Evolutionary conservation across 2,888 invertebrate species (phyloP), one percentile per base, ranked within the genome.

Genomic region (Lysandra bellargus): DNA sequence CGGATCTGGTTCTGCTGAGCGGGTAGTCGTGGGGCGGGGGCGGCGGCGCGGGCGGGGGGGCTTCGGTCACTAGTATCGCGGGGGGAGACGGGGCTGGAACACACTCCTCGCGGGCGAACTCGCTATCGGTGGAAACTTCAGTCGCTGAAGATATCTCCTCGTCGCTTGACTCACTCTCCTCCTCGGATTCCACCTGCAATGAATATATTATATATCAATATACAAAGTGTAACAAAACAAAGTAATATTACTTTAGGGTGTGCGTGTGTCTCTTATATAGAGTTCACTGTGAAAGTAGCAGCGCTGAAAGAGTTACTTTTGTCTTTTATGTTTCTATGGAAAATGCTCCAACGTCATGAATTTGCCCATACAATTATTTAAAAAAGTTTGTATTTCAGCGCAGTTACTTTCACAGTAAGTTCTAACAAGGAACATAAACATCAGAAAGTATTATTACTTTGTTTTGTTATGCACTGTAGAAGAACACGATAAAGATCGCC

Each of bases 101-200:
- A 72, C 94, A 90, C 79, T 97, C 97, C 86, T 98, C 98, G 82
- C 97, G 97, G 83, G 98, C 98, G 87, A 98, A 98, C 92, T 98
- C 98, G 44, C 98, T 98, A 92, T 98, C 98, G 0, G 98, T 98
- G 77, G 98, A 98, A 84, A 98, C 98, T 95, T 98, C 98, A 1
- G 98, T 98, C 2, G 98, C 98, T 7, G 98, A 98, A 85, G 98
- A 98, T 83, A 97, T 96, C 83, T 96, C 96, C 85, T 96, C 96
- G 84, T 97, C 97, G 83, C 96, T 96, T 81, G 97, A 96, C 85
- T 96, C 96, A 84, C 96, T 96, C 82, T 92, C 92, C 79, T 92
- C 92, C 80, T 93, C 93, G 44, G 93, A 92, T 91, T 94, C 94
- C 92, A 92, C 93, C 94, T 94, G 87, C 83, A 80, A 23, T 23